phyloP scores from a whole-genome alignment of 2,113 vertebrate species.

The Synodontis membranacea region DNA sequence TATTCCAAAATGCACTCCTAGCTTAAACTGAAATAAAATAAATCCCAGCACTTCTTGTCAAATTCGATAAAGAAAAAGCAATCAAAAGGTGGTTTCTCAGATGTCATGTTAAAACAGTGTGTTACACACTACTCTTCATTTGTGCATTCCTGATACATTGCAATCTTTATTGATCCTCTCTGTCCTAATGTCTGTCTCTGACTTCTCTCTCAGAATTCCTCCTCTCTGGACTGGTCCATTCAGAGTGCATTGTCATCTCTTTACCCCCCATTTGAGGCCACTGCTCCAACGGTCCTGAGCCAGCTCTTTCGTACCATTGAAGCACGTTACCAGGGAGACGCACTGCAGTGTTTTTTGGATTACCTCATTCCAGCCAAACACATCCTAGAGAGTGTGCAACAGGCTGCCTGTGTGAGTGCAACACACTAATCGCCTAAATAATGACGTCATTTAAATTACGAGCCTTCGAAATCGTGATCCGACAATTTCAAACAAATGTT shows the following conservation, averaged over 20 bases:
- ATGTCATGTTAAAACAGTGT: background rate
- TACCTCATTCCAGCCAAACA: constrained; percentile 93
- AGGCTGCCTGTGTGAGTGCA: constrained; percentile 88
- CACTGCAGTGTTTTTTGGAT: constrained; percentile 86
- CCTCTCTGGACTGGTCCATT: constrained; percentile 85
- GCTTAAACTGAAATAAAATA: constrained; percentile 51
- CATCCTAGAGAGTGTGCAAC: constrained; percentile 86
- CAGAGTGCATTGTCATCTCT: constrained; percentile 84
- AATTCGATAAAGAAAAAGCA: constrained; percentile 35
- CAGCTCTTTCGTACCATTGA: constrained; percentile 92
- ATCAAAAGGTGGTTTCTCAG: constrained; percentile 21
- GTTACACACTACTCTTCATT: background rate
- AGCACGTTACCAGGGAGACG: constrained; percentile 83
- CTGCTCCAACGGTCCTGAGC: constrained; percentile 84
- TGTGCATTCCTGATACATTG: background rate
- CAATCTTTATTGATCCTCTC: background rate
- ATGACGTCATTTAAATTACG: background rate
- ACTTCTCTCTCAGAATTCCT: constrained; percentile 72
- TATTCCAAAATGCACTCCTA: constrained; percentile 31
- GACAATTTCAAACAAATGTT: background rate
- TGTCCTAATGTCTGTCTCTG: background rate
- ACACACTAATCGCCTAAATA: background rate
- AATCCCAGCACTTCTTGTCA: constrained; percentile 47
- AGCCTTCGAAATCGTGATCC: background rate
- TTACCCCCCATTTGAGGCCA: constrained; percentile 89